These are phyloP conservation scores for Agrochola litura DNA, from an alignment of 2,888 invertebrate species.

Conservation along the genomic window DNA sequence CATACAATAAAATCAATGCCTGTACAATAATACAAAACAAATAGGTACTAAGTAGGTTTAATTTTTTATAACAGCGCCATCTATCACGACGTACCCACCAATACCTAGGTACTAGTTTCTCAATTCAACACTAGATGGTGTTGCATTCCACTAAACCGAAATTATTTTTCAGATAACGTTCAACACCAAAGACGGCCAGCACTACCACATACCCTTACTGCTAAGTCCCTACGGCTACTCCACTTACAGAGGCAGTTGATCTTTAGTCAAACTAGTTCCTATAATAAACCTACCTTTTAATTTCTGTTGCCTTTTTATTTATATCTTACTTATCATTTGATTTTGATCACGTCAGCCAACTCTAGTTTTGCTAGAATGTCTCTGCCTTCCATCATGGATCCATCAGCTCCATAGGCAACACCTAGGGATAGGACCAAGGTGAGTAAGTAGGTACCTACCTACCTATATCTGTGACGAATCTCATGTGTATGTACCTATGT, in stretches of 20 bases:
- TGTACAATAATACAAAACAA: neutral
- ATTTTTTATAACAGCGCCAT: neutral
- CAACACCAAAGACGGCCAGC: constrained; percentile 91
- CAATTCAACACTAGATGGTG: constrained; percentile 11
- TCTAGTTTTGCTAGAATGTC: neutral
- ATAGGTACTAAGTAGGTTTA: neutral
- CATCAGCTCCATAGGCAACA: neutral
- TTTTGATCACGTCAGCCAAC: neutral
- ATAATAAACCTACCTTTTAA: constrained; percentile 15
- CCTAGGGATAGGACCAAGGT: neutral
- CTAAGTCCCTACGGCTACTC: constrained; percentile 94
- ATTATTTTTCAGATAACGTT: constrained; percentile 92
- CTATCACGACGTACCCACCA: neutral
- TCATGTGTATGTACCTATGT: too few species aligned
- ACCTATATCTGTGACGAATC: neutral
- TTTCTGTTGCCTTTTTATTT: neutral
- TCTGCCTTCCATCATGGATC: neutral
- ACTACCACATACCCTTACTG: constrained; percentile 94
- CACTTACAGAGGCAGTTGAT: constrained; percentile 93
- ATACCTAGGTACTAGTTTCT: neutral
- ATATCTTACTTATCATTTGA: neutral
- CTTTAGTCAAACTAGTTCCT: constrained; percentile 9
- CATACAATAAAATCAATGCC: neutral
- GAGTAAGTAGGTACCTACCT: too few species aligned
- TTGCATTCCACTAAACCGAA: neutral